phyloP scores from a whole-genome alignment of 1,140 invertebrate genomes.

The Psix sp. region DNA sequence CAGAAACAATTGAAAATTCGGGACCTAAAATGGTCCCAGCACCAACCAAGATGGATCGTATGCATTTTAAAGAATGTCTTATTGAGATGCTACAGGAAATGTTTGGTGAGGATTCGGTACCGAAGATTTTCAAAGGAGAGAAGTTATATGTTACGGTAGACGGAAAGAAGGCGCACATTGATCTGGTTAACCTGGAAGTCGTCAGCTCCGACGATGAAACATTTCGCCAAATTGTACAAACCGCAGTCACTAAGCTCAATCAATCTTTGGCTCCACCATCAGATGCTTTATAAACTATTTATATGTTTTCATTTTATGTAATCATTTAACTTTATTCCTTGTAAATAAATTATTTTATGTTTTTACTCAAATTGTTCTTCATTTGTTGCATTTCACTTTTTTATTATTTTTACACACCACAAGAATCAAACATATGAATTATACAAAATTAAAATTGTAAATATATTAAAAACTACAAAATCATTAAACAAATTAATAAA shows the following conservation, averaged over 20 bases:
- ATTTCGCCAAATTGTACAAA: conserved; percentile 90
- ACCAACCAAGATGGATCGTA: conserved; percentile 85
- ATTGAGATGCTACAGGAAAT: conserved; percentile 95
- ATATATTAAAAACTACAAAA: too few relatives aligned
- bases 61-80: conserved; percentile 95
- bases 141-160: conserved; percentile 91
- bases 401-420: too few relatives aligned
- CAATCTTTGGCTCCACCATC: conserved; percentile 86
- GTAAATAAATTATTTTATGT: too few relatives aligned
- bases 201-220: conserved; percentile 87
- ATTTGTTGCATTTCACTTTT: too few relatives aligned
- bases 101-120: conserved; percentile 96
- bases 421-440: too few relatives aligned
- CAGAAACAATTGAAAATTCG: conserved; percentile 83
- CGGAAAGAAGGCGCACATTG: conserved; percentile 90
- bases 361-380: too few relatives aligned
- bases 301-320: too few relatives aligned
- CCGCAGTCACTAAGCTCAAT: conserved; percentile 90
- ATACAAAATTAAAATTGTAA: too few relatives aligned
- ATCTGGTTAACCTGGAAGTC: conserved; percentile 89
- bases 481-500: too few relatives aligned
- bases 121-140: conserved; percentile 95
- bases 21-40: conserved; percentile 79
- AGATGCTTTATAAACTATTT: conserved; percentile 53
- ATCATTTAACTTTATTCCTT: too few relatives aligned